Percentiles rank a stretch among this genome's conserved stretches.
Evolutionary conservation across 2,113 vertebrate genomes (phyloP).

Genomic region (Acanthochromis polyacanthus): DNA sequence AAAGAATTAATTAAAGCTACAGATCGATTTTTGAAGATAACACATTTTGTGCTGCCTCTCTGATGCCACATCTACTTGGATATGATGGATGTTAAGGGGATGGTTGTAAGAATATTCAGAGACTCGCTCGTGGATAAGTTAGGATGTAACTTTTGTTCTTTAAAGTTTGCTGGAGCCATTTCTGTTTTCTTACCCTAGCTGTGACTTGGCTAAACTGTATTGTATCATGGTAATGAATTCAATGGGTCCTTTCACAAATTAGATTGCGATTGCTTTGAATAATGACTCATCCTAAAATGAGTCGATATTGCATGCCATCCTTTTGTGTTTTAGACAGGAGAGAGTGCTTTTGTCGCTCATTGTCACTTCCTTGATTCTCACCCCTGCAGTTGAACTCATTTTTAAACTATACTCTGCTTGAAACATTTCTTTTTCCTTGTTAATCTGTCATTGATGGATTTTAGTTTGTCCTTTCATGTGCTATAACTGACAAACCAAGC

Average conservation of each 20-base stretch:
- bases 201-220: slow-evolving; percentile 38
- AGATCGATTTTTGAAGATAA: slow-evolving; percentile 79
- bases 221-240: slow-evolving; percentile 48
- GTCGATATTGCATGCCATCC: slow-evolving; percentile 38
- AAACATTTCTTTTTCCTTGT: slow-evolving; percentile 60
- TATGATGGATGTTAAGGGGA: slow-evolving; percentile 74
- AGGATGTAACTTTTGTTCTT: slow-evolving; percentile 45
- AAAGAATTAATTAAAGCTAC: slow-evolving; percentile 78
- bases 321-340: slow-evolving; percentile 49
- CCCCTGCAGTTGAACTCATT: slow-evolving; percentile 62
- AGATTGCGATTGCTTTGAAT: slow-evolving; percentile 51
- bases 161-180: slow-evolving; percentile 40
- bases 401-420: slow-evolving; percentile 63
- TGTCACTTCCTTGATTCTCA: slow-evolving; percentile 59
- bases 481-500: slow-evolving; percentile 61
- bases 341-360: slow-evolving; percentile 56
- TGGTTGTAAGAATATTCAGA: slow-evolving; percentile 56
- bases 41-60: slow-evolving; percentile 69
- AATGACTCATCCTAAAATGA: slow-evolving; percentile 45
- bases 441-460: slow-evolving; percentile 74
- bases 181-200: slow-evolving; percentile 19
- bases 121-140: slow-evolving; percentile 34
- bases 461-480: slow-evolving; percentile 61
- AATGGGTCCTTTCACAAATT: slow-evolving; percentile 45
- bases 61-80: slow-evolving; percentile 55